These are phyloP conservation scores for Leptinotarsa lineolata DNA, from an alignment of 1,140 invertebrate species.

Conservation along the genomic window DNA sequence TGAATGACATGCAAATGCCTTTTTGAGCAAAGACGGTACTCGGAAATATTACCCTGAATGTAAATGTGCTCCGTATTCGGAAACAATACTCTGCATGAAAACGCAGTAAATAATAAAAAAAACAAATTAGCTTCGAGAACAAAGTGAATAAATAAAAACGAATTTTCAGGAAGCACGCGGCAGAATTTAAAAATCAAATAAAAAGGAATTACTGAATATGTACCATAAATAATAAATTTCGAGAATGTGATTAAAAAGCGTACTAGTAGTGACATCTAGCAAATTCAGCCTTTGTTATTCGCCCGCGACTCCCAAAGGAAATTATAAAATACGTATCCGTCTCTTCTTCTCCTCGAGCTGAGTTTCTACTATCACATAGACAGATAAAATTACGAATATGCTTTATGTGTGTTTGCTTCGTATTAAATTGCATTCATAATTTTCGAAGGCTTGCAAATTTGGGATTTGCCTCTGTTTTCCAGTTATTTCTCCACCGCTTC, in stretches of 20 bases:
- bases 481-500: slow-evolving; percentile 8
- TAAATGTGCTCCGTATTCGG: background rate
- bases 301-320: slow-evolving; percentile 36
- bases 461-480: slow-evolving; percentile 4
- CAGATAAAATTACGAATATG: slow-evolving; percentile 37
- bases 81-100: slow-evolving; percentile 20
- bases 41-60: background rate
- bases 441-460: slow-evolving; percentile 14
- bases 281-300: slow-evolving; percentile 30
- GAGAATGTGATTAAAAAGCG: slow-evolving; percentile 41
- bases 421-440: slow-evolving; percentile 36
- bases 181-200: slow-evolving; percentile 38
- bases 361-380: slow-evolving; percentile 32
- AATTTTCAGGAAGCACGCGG: slow-evolving; percentile 19
- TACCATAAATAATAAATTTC: slow-evolving; percentile 42
- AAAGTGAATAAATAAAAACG: slow-evolving; percentile 33
- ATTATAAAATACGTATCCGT: slow-evolving; percentile 40
- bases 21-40: no score
- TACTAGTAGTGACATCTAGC: slow-evolving; percentile 40
- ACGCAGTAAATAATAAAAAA: slow-evolving; percentile 26
- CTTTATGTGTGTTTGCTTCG: slow-evolving; percentile 39
- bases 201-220: slow-evolving; percentile 37
- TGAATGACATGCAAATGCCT: no score
- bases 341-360: slow-evolving; percentile 28
- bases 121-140: slow-evolving; percentile 28